These are phyloP conservation scores for Erannis defoliaria DNA, from an alignment of 2,888 invertebrate genomes.

Conservation along the genomic window DNA sequence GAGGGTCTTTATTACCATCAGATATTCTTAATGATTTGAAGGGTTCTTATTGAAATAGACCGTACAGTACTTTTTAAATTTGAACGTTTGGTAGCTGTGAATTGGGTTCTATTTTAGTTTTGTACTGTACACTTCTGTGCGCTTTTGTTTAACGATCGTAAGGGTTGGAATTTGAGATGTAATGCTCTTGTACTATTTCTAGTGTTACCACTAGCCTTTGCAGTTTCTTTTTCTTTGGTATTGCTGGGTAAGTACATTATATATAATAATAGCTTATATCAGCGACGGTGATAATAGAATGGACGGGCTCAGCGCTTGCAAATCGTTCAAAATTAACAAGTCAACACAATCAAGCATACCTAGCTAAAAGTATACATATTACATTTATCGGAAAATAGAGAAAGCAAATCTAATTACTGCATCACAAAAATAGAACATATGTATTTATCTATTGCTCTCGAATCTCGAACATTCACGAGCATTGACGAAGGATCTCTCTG, in stretches of 20 bases:
- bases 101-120: slow-evolving; percentile 1
- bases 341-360: no score
- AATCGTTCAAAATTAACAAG: no score
- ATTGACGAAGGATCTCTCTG: no score
- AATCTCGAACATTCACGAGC: no score
- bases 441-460: no score
- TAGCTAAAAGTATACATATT: no score
- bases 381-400: no score
- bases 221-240: background rate
- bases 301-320: no score
- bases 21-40: slow-evolving; percentile 40
- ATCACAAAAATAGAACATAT: no score
- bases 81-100: background rate
- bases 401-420: no score
- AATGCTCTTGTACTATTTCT: background rate
- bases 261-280: no score
- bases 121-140: background rate
- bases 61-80: background rate
- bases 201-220: background rate
- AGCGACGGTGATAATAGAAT: no score
- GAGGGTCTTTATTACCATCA: slow-evolving; percentile 38
- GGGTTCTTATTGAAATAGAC: slow-evolving; percentile 34
- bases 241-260: background rate
- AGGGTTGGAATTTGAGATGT: slow-evolving; percentile 8
- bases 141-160: slow-evolving; percentile 6